Conservation (phyloP, 2,113 vertebrate genomes). For the Syngnathus scovelli region DNA sequence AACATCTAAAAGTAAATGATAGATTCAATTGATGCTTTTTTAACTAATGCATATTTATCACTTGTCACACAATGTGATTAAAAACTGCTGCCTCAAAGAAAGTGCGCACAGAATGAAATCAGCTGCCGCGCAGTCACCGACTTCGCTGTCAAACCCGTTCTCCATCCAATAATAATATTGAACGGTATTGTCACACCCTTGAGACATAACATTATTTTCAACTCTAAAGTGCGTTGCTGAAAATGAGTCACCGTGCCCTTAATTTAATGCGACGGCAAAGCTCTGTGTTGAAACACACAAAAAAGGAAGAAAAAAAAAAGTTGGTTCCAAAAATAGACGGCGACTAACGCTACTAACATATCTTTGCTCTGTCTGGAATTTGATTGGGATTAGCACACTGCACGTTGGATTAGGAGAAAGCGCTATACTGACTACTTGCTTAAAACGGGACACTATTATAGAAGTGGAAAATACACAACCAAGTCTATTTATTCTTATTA, state of each 20-base stretch:
- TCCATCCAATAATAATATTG: constrained; percentile 25
- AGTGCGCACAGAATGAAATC: background rate
- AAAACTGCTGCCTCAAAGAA: constrained; percentile 18
- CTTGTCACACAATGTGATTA: constrained; percentile 13
- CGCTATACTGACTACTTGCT: background rate
- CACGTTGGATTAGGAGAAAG: background rate
- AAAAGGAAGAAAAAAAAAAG: background rate
- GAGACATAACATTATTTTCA: constrained; percentile 39
- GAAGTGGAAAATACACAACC: background rate
- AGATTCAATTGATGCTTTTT: constrained; percentile 9
- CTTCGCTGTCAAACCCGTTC: constrained; percentile 25
- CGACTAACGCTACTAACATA: constrained; percentile 12
- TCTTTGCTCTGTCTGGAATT: constrained; percentile 11
- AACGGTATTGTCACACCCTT: constrained; percentile 14
- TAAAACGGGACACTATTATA: background rate
- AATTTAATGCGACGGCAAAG: constrained; percentile 36
- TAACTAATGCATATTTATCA: constrained; percentile 44
- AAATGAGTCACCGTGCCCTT: constrained; percentile 39
- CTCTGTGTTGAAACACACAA: constrained; percentile 20
- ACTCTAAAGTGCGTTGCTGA: constrained; percentile 23
- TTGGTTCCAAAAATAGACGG: constrained; percentile 36
- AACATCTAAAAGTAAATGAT: constrained; percentile 20
- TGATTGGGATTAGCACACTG: constrained; percentile 16
- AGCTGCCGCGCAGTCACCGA: background rate
- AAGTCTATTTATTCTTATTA: background rate